phyloP scores from a whole-genome alignment of 1,140 invertebrate species.

The Stegodyphus dumicola region DNA sequence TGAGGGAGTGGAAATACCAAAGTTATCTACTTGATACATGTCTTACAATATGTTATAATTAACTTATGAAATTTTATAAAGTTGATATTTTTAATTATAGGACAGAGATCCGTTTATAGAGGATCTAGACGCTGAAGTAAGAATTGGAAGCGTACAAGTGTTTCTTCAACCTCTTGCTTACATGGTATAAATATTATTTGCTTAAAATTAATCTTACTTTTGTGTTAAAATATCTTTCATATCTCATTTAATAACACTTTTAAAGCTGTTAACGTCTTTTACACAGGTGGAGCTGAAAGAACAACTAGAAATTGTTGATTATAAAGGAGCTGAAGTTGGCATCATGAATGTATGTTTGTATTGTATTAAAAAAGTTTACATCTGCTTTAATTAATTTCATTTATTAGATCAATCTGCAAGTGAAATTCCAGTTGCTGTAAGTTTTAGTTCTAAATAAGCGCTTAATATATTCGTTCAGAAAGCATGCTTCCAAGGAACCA shows the following conservation, averaged over 20 bases:
- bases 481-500: no score
- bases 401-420: no score
- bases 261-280: not conserved
- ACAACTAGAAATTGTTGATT: slow-evolving; percentile 72
- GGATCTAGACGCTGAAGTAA: slow-evolving; percentile 72
- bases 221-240: not conserved
- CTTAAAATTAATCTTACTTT: not conserved
- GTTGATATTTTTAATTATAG: slow-evolving; percentile 64
- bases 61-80: no score
- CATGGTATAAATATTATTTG: slow-evolving; percentile 66
- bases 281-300: slow-evolving; percentile 72
- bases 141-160: slow-evolving; percentile 74
- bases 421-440: no score
- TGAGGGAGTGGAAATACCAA: no score
- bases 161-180: slow-evolving; percentile 73
- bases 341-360: slow-evolving; percentile 71
- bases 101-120: slow-evolving; percentile 75
- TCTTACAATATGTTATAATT: no score
- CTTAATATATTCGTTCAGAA: no score
- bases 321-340: slow-evolving; percentile 72
- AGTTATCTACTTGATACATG: no score
- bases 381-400: no score
- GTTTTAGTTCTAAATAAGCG: no score
- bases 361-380: no score
- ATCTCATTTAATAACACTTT: not conserved